A percentile compares a stretch with the other conserved stretches of the same genome.
These are phyloP conservation scores for Drosophila repleta DNA, from an alignment of 1,140 invertebrate species.

Conservation along the genomic window DNA sequence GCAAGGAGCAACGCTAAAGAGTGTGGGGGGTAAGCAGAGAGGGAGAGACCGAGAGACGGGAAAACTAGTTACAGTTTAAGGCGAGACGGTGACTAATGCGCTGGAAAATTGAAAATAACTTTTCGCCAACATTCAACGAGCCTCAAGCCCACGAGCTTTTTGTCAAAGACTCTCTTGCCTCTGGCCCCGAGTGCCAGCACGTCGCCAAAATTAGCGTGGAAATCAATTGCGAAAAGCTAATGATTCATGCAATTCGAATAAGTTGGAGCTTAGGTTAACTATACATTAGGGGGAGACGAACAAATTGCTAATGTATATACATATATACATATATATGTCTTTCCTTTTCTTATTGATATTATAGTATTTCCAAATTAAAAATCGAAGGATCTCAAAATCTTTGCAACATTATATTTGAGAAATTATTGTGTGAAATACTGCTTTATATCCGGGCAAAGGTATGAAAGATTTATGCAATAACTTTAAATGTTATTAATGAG, in stretches of 20 bases:
- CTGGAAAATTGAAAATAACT: slow-evolving; percentile 76
- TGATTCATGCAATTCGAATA: slow-evolving; percentile 48
- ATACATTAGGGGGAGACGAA: background rate
- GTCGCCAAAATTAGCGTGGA: slow-evolving; percentile 73
- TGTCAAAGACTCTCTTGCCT: slow-evolving; percentile 55
- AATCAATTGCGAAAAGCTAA: slow-evolving; percentile 64
- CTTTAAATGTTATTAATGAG: too few relatives aligned
- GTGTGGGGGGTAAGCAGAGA: slow-evolving; percentile 8
- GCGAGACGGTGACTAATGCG: slow-evolving; percentile 71
- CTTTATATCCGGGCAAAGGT: too few relatives aligned
- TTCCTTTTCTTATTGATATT: too few relatives aligned
- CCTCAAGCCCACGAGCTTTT: slow-evolving; percentile 33
- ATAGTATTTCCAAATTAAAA: too few relatives aligned
- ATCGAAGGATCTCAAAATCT: too few relatives aligned
- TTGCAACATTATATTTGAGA: too few relatives aligned
- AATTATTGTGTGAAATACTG: too few relatives aligned
- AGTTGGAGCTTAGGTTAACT: background rate
- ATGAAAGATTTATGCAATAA: background rate
- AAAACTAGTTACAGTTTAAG: slow-evolving; percentile 80
- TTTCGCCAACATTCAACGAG: slow-evolving; percentile 36
- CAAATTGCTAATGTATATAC: slow-evolving; percentile 4
- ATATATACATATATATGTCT: too few relatives aligned
- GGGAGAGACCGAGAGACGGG: slow-evolving; percentile 17
- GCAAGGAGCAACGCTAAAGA: slow-evolving; percentile 5
- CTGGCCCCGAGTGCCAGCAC: slow-evolving; percentile 55